Percentiles rank a stretch among this genome's conserved stretches.
phyloP scores from a whole-genome alignment of 2,797 vertebrate genomes.

The Chaunax sp. region DNA sequence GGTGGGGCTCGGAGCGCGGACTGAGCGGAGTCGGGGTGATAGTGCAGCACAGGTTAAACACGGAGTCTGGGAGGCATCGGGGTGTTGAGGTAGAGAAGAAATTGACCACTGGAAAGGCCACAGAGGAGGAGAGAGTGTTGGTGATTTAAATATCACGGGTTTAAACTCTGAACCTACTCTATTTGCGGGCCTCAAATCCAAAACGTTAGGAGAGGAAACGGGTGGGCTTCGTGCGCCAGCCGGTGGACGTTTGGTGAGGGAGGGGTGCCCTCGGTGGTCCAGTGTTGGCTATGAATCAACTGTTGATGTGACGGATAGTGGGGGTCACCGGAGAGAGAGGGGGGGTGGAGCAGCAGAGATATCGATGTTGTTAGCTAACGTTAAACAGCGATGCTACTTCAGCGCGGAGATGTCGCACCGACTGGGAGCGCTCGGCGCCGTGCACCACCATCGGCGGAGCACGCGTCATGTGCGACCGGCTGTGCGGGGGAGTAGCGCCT shows the following conservation, averaged over 20 bases:
- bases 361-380: slow-evolving; percentile 80
- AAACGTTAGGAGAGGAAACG: slow-evolving; percentile 10
- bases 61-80: slow-evolving; percentile 40
- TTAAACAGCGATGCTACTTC: slow-evolving; percentile 72
- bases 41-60: slow-evolving; percentile 19
- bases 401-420: slow-evolving; percentile 75
- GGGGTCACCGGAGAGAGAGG: slow-evolving; percentile 51
- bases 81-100: slow-evolving; percentile 74
- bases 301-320: slow-evolving; percentile 55
- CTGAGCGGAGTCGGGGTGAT: slow-evolving; percentile 12
- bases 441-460: slow-evolving; percentile 70
- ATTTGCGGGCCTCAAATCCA: slow-evolving; percentile 58
- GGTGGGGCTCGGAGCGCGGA: slow-evolving; percentile 17
- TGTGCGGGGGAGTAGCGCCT: slow-evolving; percentile 44
- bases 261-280: slow-evolving; percentile 47
- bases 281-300: slow-evolving; percentile 53
- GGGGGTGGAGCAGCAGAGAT: slow-evolving; percentile 65
- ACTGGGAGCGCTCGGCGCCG: slow-evolving; percentile 74
- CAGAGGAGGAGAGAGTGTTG: slow-evolving; percentile 46
- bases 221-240: slow-evolving; percentile 37
- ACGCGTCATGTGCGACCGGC: slow-evolving; percentile 68
- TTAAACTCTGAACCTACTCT: slow-evolving; percentile 53
- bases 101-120: slow-evolving; percentile 50
- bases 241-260: slow-evolving; percentile 15
- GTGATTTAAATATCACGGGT: slow-evolving; percentile 51